Conservation (phyloP, 35 echinoderm and acorn worm genomes). For the Patiria miniata region DNA sequence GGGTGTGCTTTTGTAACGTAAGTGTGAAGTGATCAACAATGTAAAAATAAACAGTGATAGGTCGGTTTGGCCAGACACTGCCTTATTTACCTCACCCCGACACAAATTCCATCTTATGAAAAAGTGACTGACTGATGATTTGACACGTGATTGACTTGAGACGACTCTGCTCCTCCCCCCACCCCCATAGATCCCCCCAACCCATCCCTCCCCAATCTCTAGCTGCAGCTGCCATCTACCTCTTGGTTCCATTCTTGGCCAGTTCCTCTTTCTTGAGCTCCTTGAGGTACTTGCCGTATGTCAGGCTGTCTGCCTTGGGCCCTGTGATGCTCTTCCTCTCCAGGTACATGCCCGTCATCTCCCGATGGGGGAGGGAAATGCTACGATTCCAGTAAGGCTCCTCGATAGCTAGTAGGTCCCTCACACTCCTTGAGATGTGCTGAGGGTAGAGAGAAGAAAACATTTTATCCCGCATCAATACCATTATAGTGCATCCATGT, state of each 20-base stretch:
- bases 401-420: conserved; percentile 85
- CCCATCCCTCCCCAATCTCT: no score
- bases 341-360: conserved; percentile 92
- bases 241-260: conserved; percentile 39
- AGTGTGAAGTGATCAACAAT: no score
- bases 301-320: conserved; percentile 71
- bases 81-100: no score
- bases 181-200: neutral
- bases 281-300: conserved; percentile 83
- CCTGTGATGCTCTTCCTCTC: conserved; percentile 93
- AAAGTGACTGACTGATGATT: no score
- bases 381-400: conserved; percentile 93
- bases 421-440: conserved; percentile 79
- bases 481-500: no score
- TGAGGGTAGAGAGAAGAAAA: conserved; percentile 31
- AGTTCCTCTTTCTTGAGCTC: conserved; percentile 73
- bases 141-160: no score
- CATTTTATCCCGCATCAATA: neutral
- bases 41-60: no score
- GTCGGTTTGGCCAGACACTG: no score
- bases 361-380: conserved; percentile 85
- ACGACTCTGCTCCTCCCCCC: neutral
- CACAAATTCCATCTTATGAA: no score
- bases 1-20: no score
- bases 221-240: neutral